Conservation (phyloP, 2,888 invertebrate genomes). For the Acanthosepion pharaonis region DNA sequence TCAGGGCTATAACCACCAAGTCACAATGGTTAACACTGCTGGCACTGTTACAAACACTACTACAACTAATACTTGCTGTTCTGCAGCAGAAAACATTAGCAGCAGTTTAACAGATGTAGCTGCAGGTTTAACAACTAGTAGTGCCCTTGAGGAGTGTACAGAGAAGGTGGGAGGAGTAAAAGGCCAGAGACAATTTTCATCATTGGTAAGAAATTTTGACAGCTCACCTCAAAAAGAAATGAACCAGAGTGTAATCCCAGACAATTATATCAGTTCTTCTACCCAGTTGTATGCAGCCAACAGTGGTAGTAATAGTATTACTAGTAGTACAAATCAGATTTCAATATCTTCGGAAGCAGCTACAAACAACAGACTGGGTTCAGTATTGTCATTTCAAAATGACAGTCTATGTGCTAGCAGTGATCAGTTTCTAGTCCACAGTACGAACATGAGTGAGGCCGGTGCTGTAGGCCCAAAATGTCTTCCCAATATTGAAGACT, state of each 20-base stretch:
- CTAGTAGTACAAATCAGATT: background rate
- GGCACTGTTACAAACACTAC: slow-evolving; percentile 20
- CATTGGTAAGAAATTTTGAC: slow-evolving; percentile 37
- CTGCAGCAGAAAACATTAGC: background rate
- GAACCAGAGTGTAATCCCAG: background rate
- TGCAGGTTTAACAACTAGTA: background rate
- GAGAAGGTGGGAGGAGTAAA: background rate
- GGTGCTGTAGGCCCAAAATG: slow-evolving; percentile 1
- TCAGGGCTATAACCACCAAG: background rate
- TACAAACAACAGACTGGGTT: background rate
- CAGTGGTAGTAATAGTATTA: background rate
- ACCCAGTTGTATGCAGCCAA: background rate
- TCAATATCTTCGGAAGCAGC: background rate
- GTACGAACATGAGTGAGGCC: slow-evolving; percentile 51
- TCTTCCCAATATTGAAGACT: slow-evolving; percentile 75
- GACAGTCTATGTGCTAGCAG: background rate
- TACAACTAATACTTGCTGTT: background rate
- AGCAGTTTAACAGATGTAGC: slow-evolving; percentile 21
- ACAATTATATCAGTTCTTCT: background rate
- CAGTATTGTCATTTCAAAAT: background rate
- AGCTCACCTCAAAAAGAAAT: background rate
- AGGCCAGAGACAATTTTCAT: background rate
- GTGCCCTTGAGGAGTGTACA: background rate
- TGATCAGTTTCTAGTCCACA: slow-evolving; percentile 51
- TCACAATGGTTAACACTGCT: slow-evolving; percentile 37